A percentile compares a stretch with the other conserved stretches of the same genome.
These are phyloP conservation scores for Pterostichus madidus DNA, from an alignment of 2,888 invertebrate species.

Conservation along the genomic window DNA sequence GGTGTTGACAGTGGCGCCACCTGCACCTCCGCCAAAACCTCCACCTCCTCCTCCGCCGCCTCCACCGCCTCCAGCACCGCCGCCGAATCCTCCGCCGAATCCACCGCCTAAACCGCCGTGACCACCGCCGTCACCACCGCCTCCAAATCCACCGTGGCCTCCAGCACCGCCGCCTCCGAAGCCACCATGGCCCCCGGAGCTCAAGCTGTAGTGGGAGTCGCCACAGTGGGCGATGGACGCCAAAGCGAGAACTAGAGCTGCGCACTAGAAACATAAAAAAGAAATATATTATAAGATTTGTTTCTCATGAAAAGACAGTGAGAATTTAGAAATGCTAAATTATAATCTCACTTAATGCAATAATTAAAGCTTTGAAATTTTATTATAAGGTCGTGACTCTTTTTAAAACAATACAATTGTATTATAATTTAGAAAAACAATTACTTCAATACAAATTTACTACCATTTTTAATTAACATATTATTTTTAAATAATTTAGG, in stretches of 20 bases:
- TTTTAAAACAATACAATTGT: no score
- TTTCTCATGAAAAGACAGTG: no score
- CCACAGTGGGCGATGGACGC: conserved; percentile 67
- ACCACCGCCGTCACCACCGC: conserved; percentile 61
- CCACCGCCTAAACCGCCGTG: conserved; percentile 46
- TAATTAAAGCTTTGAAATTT: no score
- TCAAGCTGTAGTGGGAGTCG: background rate
- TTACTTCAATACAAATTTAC: no score
- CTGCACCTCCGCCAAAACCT: conserved; percentile 50
- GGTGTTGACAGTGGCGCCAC: conserved; percentile 71
- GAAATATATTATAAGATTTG: background rate
- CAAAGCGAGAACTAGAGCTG: conserved; percentile 71
- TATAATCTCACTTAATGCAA: no score
- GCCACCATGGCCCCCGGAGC: conserved; percentile 20
- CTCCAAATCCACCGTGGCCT: conserved; percentile 44
- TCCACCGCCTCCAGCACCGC: conserved; percentile 30
- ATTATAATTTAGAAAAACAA: no score
- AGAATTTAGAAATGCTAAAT: no score
- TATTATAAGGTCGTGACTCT: no score
- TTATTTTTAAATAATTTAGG: no score
- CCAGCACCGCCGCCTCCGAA: conserved; percentile 23
- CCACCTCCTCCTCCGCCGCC: conserved; percentile 62
- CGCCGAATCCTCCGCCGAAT: conserved; percentile 61
- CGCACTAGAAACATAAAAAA: conserved; percentile 71
- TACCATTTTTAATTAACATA: no score